A percentile compares a stretch with the other conserved stretches of the same genome.
Conservation (phyloP, 2,888 invertebrate species). For the Lasioglossum zephyrum region DNA sequence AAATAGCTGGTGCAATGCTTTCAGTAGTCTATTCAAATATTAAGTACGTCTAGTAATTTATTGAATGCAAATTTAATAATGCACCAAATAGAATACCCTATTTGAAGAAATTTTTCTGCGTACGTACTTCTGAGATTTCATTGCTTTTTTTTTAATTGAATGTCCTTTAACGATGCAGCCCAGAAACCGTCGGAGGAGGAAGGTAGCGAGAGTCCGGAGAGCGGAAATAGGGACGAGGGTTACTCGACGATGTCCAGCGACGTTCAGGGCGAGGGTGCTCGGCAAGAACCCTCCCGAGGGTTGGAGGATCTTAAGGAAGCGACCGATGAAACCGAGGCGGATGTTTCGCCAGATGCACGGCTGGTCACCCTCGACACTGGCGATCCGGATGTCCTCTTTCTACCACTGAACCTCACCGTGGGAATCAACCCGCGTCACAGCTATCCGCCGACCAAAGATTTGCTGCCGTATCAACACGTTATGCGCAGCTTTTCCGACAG, state of each 20-base stretch:
- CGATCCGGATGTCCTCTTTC: constrained; percentile 89
- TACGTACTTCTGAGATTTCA: no score
- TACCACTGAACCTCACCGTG: constrained; percentile 88
- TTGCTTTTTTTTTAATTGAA: not conserved
- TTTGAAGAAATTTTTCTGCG: no score
- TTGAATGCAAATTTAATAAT: no score
- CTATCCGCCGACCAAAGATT: constrained; percentile 89
- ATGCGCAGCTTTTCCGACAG: constrained; percentile 91
- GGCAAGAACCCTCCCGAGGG: constrained; percentile 86
- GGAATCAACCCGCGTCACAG: constrained; percentile 89
- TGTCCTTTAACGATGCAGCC: constrained; percentile 76
- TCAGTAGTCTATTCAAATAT: no score
- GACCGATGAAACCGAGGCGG: constrained; percentile 89
- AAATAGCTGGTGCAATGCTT: no score
- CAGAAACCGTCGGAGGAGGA: constrained; percentile 88
- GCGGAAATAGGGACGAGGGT: constrained; percentile 92
- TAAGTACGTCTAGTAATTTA: no score
- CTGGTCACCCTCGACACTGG: constrained; percentile 86
- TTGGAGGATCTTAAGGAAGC: constrained; percentile 91
- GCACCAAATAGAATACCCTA: no score
- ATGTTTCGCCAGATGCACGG: constrained; percentile 84
- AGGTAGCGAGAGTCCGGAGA: constrained; percentile 91
- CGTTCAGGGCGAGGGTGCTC: constrained; percentile 90
- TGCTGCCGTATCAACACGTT: constrained; percentile 90
- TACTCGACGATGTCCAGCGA: constrained; percentile 94